phyloP scores from a whole-genome alignment of 2,113 vertebrate genomes.

The Irena cyanogastra region DNA sequence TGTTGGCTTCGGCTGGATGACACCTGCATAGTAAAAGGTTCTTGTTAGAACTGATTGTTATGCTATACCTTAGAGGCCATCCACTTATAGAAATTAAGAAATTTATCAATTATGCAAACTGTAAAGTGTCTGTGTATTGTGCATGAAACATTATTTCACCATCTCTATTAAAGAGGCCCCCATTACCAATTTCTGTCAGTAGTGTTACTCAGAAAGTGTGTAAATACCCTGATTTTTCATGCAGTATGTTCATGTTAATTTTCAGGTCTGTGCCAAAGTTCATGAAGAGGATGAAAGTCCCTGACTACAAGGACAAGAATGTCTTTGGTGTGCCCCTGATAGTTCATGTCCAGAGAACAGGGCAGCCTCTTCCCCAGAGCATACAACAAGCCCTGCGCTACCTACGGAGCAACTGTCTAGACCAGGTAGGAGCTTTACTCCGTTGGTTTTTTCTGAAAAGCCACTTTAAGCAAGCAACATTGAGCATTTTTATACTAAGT shows the following conservation, averaged over 20 bases:
- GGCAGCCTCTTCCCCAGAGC: constrained; percentile 93
- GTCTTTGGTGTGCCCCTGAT: constrained; percentile 97
- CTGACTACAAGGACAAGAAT: constrained; percentile 94
- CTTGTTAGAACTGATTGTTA: not conserved
- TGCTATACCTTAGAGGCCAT: not conserved
- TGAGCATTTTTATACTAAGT: not conserved
- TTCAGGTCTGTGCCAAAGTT: constrained; percentile 96
- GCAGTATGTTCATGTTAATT: constrained; percentile 33
- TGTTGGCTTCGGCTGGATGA: not conserved
- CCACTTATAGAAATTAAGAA: not conserved
- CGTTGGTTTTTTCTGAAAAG: not conserved
- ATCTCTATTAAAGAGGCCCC: not conserved
- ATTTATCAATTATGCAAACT: not conserved
- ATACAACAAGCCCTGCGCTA: constrained; percentile 91
- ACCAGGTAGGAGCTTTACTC: constrained; percentile 80
- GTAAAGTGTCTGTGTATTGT: not conserved
- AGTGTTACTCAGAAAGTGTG: not conserved
- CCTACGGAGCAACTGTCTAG: constrained; percentile 89
- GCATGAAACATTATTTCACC: not conserved
- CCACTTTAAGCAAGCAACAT: not conserved
- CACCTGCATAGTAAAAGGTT: not conserved
- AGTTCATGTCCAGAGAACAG: constrained; percentile 91
- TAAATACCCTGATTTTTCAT: not conserved
- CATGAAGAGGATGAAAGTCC: constrained; percentile 98
- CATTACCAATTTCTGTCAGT: not conserved